These are phyloP conservation scores for Ranitomeya imitator DNA, from an alignment of 2,113 vertebrate species.

Conservation along the genomic window DNA sequence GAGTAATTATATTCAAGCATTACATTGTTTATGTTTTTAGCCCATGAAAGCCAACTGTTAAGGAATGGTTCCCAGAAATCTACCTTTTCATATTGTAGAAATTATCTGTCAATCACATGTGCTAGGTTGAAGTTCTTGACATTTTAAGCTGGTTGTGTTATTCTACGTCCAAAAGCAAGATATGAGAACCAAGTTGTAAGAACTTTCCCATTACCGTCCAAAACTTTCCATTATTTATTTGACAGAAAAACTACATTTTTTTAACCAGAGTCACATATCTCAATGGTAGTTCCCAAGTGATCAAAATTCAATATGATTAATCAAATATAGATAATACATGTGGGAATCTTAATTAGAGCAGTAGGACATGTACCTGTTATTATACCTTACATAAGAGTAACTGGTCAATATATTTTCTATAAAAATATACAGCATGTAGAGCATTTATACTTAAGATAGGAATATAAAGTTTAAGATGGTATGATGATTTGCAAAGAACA, in stretches of 20 bases:
- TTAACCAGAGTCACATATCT: not conserved
- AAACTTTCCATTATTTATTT: constrained; percentile 29
- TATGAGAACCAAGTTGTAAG: constrained; percentile 31
- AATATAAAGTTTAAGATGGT: too few relatives aligned
- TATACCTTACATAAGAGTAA: too few relatives aligned
- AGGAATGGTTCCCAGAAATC: constrained; percentile 30
- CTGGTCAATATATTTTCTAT: too few relatives aligned
- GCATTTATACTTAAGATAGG: too few relatives aligned
- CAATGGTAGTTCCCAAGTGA: constrained; percentile 2
- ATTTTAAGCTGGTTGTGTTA: constrained; percentile 51
- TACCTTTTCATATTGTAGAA: constrained; percentile 44
- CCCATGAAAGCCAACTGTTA: not conserved
- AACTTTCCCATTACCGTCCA: constrained; percentile 18
- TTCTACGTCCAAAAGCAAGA: constrained; percentile 25
- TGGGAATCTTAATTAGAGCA: not conserved
- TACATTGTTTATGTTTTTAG: constrained; percentile 24
- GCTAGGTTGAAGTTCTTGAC: constrained; percentile 55
- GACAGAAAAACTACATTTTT: constrained; percentile 7
- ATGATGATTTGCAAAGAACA: too few relatives aligned
- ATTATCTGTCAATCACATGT: constrained; percentile 52
- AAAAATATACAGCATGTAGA: too few relatives aligned
- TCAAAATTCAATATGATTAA: not conserved
- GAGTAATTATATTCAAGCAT: not conserved
- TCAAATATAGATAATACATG: not conserved
- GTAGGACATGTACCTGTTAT: too few relatives aligned